phyloP scores from a whole-genome alignment of 2,113 vertebrate species.

The Gymnogyps californianus region DNA sequence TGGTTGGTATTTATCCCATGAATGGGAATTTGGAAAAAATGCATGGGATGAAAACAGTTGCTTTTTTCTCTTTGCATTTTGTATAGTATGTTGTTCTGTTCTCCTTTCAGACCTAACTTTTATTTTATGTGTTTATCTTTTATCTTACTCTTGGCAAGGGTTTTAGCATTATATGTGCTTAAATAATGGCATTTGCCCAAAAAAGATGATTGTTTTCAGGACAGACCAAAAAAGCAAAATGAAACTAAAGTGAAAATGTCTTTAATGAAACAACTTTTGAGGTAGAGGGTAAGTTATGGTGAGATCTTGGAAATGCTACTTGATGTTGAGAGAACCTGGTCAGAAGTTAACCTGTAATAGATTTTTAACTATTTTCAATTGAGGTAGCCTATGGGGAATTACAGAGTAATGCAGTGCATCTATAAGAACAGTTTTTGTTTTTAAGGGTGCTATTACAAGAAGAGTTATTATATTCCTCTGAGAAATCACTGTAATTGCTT shows the following conservation, averaged over 20 bases:
- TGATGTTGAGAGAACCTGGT: background rate
- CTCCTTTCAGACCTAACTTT: background rate
- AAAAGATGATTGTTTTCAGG: background rate
- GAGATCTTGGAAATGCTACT: background rate
- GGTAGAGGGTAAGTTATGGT: background rate
- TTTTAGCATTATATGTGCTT: background rate
- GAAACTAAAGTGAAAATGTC: background rate
- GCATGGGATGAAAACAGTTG: fast-evolving
- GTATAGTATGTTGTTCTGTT: background rate
- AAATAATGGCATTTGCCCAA: background rate
- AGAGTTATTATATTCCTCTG: background rate
- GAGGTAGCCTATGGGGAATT: background rate
- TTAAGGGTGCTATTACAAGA: background rate
- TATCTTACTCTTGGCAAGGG: background rate
- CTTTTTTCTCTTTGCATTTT: background rate
- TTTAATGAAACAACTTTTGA: background rate
- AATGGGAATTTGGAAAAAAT: background rate
- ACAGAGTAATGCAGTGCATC: background rate
- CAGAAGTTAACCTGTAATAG: background rate
- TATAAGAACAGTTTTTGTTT: background rate
- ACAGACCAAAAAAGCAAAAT: background rate
- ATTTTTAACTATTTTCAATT: background rate
- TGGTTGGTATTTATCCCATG: background rate
- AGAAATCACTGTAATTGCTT: background rate
- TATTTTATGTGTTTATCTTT: background rate